Conservation (phyloP, 2,888 invertebrate species). For the Ophion slaviceki region DNA sequence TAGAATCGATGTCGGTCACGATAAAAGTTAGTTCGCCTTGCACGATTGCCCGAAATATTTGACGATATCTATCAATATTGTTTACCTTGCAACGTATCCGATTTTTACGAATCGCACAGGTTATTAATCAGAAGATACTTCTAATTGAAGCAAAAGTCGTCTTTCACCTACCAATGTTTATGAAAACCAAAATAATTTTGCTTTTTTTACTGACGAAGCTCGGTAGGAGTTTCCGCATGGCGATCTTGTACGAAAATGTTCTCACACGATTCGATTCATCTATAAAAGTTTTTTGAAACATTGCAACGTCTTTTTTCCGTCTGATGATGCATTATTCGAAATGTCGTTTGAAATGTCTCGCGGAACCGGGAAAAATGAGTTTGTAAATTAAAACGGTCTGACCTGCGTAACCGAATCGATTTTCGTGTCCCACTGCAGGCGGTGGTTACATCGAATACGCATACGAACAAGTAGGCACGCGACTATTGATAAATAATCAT, state of each 20-base stretch:
- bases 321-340: neutral
- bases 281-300: neutral
- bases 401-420: neutral
- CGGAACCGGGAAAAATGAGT: neutral
- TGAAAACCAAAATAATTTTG: neutral
- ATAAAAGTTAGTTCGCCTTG: neutral
- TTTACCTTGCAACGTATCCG: neutral
- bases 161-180: neutral
- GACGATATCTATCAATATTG: neutral
- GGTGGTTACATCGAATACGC: neutral
- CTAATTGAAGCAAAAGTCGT: neutral
- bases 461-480: neutral
- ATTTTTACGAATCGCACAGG: neutral
- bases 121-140: neutral
- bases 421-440: conserved; percentile 21
- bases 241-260: neutral
- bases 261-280: neutral
- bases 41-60: neutral
- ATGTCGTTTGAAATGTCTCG: neutral
- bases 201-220: neutral
- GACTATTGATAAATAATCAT: neutral
- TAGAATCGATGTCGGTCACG: neutral
- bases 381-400: neutral
- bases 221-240: neutral
- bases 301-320: no score